Conservation (phyloP, 2,888 invertebrate species). For the Caenorhabditis sp. region DNA sequence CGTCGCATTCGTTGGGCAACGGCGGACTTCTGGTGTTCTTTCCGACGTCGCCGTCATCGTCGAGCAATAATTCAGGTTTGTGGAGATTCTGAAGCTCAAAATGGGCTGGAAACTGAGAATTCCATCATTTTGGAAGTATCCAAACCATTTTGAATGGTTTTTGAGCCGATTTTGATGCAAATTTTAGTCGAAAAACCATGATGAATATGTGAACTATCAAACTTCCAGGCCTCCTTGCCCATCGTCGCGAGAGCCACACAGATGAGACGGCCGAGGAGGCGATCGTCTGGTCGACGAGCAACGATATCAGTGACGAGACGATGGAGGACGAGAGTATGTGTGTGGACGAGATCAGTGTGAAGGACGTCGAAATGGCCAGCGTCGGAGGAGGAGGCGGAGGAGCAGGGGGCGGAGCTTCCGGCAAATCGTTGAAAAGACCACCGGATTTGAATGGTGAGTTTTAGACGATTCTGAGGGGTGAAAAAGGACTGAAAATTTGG, state of each 20-base stretch:
- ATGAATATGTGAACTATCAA: too few relatives aligned
- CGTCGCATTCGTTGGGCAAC: slow-evolving; percentile 36
- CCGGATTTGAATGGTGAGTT: slow-evolving; percentile 54
- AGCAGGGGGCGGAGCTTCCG: background rate
- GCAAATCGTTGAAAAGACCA: slow-evolving; percentile 57
- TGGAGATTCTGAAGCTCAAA: too few relatives aligned
- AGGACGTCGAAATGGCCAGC: slow-evolving; percentile 42
- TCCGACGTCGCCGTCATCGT: slow-evolving; percentile 57
- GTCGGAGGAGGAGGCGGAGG: background rate
- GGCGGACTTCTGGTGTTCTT: slow-evolving; percentile 64
- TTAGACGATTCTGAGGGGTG: background rate
- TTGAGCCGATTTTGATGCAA: too few relatives aligned
- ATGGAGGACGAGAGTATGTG: slow-evolving; percentile 21
- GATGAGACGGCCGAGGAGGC: slow-evolving; percentile 60
- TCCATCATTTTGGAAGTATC: too few relatives aligned
- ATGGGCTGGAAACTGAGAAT: background rate
- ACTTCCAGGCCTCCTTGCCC: slow-evolving; percentile 4
- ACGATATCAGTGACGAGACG: slow-evolving; percentile 50
- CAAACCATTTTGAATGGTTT: too few relatives aligned
- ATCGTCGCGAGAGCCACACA: slow-evolving; percentile 53
- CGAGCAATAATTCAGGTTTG: slow-evolving; percentile 36
- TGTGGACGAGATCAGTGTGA: slow-evolving; percentile 59
- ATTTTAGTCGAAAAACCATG: too few relatives aligned
- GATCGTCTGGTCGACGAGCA: slow-evolving; percentile 40
- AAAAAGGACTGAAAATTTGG: background rate